phyloP scores from a whole-genome alignment of 2,888 invertebrate genomes.

The Caradrina kadenii region DNA sequence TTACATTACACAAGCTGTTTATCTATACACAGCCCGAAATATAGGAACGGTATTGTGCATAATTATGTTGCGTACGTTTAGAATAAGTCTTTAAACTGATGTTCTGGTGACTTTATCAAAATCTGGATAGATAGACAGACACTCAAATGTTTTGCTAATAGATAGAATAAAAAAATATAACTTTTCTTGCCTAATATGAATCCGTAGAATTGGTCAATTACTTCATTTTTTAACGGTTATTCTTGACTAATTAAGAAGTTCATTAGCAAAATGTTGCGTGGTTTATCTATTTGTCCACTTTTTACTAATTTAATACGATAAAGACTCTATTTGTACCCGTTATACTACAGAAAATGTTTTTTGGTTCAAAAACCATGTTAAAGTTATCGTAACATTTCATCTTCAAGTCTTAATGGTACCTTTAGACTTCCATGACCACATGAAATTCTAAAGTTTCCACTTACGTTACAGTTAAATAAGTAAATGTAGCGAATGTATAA shows the following conservation, averaged over 20 bases:
- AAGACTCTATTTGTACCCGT: too few species aligned
- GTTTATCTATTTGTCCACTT: background rate
- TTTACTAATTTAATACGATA: too few species aligned
- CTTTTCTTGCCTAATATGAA: background rate
- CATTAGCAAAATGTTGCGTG: conserved; percentile 10
- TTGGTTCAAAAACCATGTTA: too few species aligned
- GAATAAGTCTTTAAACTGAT: conserved; percentile 21
- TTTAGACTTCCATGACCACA: too few species aligned
- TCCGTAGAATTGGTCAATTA: background rate
- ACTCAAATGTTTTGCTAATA: background rate
- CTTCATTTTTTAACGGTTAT: background rate
- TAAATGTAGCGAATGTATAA: too few species aligned
- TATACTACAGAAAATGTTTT: background rate
- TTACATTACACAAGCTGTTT: background rate
- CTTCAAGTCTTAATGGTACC: too few species aligned
- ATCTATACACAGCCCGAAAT: conserved; percentile 28
- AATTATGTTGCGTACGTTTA: conserved; percentile 10
- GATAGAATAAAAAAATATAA: background rate
- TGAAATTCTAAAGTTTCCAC: too few species aligned
- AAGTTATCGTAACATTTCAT: background rate
- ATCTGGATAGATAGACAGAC: background rate
- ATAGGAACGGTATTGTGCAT: conserved; percentile 31
- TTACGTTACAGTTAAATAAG: too few species aligned
- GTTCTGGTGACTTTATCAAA: background rate
- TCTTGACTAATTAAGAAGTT: conserved; percentile 8